Evolutionary conservation across 2,113 vertebrate genomes (phyloP).

Genomic region (Cephalopholis sonnerati): DNA sequence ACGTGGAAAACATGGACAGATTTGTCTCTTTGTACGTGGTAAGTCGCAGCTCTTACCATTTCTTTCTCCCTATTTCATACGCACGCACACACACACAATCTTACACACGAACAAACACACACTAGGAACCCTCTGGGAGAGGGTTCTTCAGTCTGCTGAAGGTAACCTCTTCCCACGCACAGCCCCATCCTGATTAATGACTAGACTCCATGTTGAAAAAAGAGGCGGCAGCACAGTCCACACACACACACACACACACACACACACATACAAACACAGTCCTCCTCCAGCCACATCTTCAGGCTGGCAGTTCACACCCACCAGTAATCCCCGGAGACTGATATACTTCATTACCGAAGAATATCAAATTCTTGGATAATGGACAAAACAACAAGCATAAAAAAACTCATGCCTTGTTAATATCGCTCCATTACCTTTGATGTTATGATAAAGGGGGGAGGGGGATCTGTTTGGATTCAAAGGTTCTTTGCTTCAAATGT

Average conservation of each 20-base stretch:
- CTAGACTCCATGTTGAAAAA: slow-evolving; percentile 73
- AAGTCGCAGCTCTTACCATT: background rate
- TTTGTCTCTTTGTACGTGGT: slow-evolving; percentile 9
- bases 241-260: slow-evolving; percentile 15
- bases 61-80: background rate
- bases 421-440: slow-evolving; percentile 9
- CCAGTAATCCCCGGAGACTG: slow-evolving; percentile 64
- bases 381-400: slow-evolving; percentile 1
- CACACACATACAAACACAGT: slow-evolving; percentile 15
- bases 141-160: slow-evolving; percentile 75
- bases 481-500: slow-evolving; percentile 46
- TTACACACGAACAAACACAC: slow-evolving; percentile 28
- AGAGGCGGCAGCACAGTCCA: slow-evolving; percentile 17
- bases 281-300: slow-evolving; percentile 49
- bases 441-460: background rate
- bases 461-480: slow-evolving; percentile 25
- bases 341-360: slow-evolving; percentile 66
- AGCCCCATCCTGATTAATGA: slow-evolving; percentile 79
- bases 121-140: slow-evolving; percentile 50
- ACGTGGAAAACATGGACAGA: background rate
- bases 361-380: slow-evolving; percentile 48
- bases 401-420: slow-evolving; percentile 18
- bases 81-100: slow-evolving; percentile 29
- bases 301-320: slow-evolving; percentile 65
- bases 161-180: slow-evolving; percentile 82